Conservation (phyloP, 2,888 invertebrate species). For the Tetheella fluctuosa region DNA sequence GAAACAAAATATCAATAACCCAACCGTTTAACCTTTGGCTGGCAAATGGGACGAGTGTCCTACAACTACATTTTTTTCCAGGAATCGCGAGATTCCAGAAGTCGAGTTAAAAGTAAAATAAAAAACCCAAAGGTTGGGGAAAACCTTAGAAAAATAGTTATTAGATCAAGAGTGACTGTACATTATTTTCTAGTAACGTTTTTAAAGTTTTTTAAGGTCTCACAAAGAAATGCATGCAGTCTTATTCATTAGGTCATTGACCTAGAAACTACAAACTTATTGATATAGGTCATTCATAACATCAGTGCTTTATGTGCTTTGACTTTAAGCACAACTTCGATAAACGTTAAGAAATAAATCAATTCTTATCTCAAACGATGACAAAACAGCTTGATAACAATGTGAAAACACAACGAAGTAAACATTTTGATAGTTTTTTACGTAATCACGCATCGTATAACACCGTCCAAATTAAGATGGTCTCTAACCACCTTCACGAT, state of each 20-base stretch:
- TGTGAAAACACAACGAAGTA: conserved; percentile 47
- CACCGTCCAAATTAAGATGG: conserved; percentile 31
- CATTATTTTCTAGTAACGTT: too few species aligned
- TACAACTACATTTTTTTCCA: too few species aligned
- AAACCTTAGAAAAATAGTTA: too few species aligned
- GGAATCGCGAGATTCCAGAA: too few species aligned
- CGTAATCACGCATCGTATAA: conserved; percentile 44
- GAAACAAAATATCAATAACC: too few species aligned
- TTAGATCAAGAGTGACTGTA: too few species aligned
- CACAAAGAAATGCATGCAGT: not conserved
- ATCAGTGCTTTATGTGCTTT: not conserved
- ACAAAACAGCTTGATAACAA: conserved; percentile 47
- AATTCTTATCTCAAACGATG: conserved; percentile 41
- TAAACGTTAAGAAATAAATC: conserved; percentile 33
- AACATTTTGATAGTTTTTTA: conserved; percentile 53
- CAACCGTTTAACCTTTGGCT: too few species aligned
- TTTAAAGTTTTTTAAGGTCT: too few species aligned
- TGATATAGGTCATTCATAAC: not conserved
- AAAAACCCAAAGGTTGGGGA: too few species aligned
- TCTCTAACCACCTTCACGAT: conserved; percentile 19
- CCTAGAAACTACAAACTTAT: not conserved
- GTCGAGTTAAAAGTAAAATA: too few species aligned
- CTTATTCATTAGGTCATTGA: conserved; percentile 1
- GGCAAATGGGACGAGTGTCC: too few species aligned
- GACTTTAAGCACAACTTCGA: not conserved